phyloP scores from a whole-genome alignment of 2,113 vertebrate species.

The Panthera leo region DNA sequence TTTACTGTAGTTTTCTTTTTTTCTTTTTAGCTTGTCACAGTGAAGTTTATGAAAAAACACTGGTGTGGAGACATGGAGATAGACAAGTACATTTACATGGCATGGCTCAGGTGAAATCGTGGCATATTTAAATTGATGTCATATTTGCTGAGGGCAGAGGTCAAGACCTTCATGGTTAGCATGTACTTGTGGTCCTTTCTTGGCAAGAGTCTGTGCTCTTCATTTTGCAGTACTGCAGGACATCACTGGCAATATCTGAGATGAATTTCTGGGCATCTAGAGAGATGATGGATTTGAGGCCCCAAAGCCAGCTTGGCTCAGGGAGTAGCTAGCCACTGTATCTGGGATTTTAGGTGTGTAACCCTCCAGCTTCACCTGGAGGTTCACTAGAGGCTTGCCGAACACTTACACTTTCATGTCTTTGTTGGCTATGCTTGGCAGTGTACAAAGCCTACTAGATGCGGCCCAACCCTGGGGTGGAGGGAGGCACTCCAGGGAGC shows the following conservation, averaged over 20 bases:
- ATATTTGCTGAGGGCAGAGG: not conserved
- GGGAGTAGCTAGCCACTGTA: constrained; percentile 92
- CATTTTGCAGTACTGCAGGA: constrained; percentile 94
- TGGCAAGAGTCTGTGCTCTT: constrained; percentile 92
- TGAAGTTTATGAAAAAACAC: constrained; percentile 71
- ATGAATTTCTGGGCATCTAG: constrained; percentile 95
- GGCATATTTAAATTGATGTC: not conserved
- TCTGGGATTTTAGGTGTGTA: constrained; percentile 95
- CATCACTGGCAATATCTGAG: constrained; percentile 93
- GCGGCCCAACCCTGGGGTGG: constrained; percentile 69
- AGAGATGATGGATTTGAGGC: constrained; percentile 93
- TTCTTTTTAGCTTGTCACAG: constrained; percentile 39
- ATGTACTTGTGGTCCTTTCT: constrained; percentile 94
- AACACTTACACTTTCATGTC: constrained; percentile 90
- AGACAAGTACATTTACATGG: not conserved
- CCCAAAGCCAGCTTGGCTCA: constrained; percentile 92
- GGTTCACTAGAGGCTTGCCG: constrained; percentile 89
- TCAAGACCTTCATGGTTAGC: not conserved
- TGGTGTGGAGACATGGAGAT: not conserved
- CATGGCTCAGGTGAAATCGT: not conserved
- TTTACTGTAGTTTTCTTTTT: not conserved
- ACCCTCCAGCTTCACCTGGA: constrained; percentile 93
- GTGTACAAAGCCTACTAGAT: constrained; percentile 91
- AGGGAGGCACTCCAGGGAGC: not conserved
- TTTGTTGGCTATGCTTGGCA: constrained; percentile 89